phyloP scores from a whole-genome alignment of 2,888 invertebrate genomes.

The Drosophila buzzatii region DNA sequence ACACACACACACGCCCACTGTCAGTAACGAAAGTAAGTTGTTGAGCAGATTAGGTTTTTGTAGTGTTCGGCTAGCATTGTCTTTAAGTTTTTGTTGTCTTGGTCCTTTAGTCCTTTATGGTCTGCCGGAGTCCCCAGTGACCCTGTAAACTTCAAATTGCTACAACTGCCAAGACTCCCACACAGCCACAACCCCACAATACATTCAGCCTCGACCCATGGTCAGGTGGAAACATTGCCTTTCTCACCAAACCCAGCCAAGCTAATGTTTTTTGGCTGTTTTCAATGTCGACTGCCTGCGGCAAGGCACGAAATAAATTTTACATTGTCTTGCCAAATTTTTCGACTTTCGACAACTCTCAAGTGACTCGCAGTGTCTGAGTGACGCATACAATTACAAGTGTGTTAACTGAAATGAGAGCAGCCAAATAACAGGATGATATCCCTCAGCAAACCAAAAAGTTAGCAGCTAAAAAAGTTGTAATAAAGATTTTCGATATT shows the following conservation, averaged over 20 bases:
- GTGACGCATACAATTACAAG: slow-evolving; percentile 19
- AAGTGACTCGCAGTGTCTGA: slow-evolving; percentile 26
- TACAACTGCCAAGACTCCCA: slow-evolving; percentile 62
- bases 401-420: slow-evolving; percentile 19
- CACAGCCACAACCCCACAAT: neutral
- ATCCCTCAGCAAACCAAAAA: too few species aligned
- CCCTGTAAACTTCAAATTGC: slow-evolving; percentile 80
- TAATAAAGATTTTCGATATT: neutral
- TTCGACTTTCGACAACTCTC: slow-evolving; percentile 22
- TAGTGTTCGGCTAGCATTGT: slow-evolving; percentile 61
- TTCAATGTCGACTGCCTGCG: slow-evolving; percentile 40
- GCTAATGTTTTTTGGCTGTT: slow-evolving; percentile 31
- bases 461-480: neutral
- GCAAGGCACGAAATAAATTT: slow-evolving; percentile 44
- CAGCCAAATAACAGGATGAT: neutral
- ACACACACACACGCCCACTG: slow-evolving; percentile 38
- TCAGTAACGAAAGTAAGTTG: slow-evolving; percentile 69
- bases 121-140: slow-evolving; percentile 64
- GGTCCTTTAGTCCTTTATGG: slow-evolving; percentile 53
- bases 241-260: slow-evolving; percentile 32
- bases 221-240: slow-evolving; percentile 36
- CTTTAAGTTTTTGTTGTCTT: slow-evolving; percentile 62
- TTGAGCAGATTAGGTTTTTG: slow-evolving; percentile 78
- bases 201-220: slow-evolving; percentile 1
- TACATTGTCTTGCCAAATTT: slow-evolving; percentile 33